phyloP scores from a whole-genome alignment of 2,113 vertebrate species.

The Nyctibius bracteatus region DNA sequence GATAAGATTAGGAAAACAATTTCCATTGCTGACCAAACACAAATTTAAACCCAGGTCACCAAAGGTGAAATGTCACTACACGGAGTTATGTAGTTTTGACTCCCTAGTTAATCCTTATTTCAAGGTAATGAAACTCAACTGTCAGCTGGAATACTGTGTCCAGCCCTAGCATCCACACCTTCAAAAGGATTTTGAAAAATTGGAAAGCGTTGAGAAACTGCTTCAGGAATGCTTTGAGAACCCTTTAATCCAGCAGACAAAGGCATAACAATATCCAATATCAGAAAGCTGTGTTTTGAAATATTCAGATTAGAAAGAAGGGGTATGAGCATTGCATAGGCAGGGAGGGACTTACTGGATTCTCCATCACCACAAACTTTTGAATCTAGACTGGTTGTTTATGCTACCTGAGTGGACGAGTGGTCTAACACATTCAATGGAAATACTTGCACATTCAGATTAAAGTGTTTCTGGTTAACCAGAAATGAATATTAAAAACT shows the following conservation, averaged over 20 bases:
- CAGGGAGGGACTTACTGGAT: neutral
- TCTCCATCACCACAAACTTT: neutral
- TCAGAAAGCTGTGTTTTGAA: conserved; percentile 30
- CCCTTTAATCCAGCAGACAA: conserved; percentile 54
- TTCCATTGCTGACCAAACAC: conserved; percentile 47
- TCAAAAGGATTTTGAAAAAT: conserved; percentile 52
- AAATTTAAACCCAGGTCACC: conserved; percentile 16
- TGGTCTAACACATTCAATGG: neutral
- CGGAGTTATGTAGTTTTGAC: conserved; percentile 11
- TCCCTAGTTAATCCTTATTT: conserved; percentile 52
- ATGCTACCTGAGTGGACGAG: neutral
- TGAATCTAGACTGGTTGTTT: neutral
- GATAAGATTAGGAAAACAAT: conserved; percentile 61
- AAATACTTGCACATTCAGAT: neutral
- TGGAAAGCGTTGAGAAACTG: conserved; percentile 41
- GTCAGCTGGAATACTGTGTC: conserved; percentile 18
- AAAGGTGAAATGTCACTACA: conserved; percentile 38
- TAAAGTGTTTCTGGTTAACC: neutral
- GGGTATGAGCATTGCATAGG: neutral
- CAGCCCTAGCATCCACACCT: conserved; percentile 24
- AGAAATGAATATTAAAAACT: neutral
- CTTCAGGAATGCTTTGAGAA: conserved; percentile 59
- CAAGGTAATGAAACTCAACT: conserved; percentile 51
- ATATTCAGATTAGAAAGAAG: conserved; percentile 13
- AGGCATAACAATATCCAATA: conserved; percentile 47